These are phyloP conservation scores for Melieria picta DNA, from an alignment of 2,888 invertebrate genomes.

Conservation along the genomic window DNA sequence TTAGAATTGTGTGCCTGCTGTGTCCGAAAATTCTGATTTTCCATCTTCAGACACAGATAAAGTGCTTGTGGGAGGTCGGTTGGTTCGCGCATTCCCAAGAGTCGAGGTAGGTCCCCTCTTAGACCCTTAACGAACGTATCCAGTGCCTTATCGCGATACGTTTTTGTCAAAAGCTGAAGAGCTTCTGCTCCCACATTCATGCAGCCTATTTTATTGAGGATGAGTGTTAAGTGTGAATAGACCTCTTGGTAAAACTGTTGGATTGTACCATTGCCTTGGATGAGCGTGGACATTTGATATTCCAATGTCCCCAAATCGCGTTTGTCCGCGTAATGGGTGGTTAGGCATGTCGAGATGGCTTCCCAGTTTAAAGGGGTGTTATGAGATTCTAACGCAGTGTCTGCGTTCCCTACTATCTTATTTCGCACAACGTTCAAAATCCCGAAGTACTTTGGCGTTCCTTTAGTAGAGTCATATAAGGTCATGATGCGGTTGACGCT, in stretches of 20 bases:
- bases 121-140: constrained; percentile 44
- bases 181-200: constrained; percentile 42
- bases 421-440: constrained; percentile 29
- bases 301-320: constrained; percentile 24
- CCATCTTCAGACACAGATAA: constrained; percentile 34
- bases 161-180: constrained; percentile 32
- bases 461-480: constrained; percentile 28
- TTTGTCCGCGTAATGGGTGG: constrained; percentile 32
- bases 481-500: constrained; percentile 27
- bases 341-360: constrained; percentile 24
- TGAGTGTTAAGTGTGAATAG: constrained; percentile 43
- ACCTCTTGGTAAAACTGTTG: constrained; percentile 43
- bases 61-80: constrained; percentile 42
- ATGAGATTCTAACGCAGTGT: constrained; percentile 27
- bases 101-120: constrained; percentile 41
- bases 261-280: constrained; percentile 36
- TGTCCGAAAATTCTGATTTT: constrained; percentile 35
- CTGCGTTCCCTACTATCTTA: constrained; percentile 32
- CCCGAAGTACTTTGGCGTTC: constrained; percentile 29
- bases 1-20: constrained; percentile 18
- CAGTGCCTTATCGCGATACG: constrained; percentile 43
- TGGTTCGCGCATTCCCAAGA: constrained; percentile 43
- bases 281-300: constrained; percentile 35
- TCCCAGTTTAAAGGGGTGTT: constrained; percentile 33
- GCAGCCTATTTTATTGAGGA: constrained; percentile 43